Percentiles rank a stretch among this genome's conserved stretches.
These are phyloP conservation scores for Plecotus auritus DNA, from an alignment of 2,113 vertebrate species.

Conservation along the genomic window DNA sequence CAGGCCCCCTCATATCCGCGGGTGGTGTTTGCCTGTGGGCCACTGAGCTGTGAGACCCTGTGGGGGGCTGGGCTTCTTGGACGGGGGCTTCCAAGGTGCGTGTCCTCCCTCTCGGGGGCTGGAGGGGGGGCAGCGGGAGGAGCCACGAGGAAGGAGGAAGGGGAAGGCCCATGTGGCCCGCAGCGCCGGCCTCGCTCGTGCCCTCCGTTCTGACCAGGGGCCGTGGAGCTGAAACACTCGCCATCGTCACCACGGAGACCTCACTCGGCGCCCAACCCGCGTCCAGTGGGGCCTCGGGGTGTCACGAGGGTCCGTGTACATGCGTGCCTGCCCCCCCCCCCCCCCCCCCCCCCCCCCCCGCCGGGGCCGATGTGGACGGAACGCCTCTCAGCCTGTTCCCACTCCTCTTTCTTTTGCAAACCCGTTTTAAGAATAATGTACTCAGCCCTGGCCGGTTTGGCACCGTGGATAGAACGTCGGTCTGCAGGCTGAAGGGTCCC, in stretches of 20 bases:
- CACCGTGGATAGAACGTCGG: no score
- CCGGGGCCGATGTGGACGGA: fast-evolving
- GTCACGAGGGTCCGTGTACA: fast-evolving
- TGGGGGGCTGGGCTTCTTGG: not conserved
- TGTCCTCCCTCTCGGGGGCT: not conserved
- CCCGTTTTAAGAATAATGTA: not conserved
- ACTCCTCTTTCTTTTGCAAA: no score
- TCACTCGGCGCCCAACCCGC: fast-evolving
- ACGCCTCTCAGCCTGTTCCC: no score
- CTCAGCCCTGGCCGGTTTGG: no score
- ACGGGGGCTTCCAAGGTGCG: fast-evolving
- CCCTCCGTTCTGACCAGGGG: not conserved
- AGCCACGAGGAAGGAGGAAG: no score
- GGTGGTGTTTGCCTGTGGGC: no score
- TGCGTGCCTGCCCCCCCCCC: not conserved
- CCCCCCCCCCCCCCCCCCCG: no score
- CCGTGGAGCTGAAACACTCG: fast-evolving
- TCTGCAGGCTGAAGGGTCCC: no score
- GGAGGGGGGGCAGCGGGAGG: no score
- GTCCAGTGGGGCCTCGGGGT: not conserved
- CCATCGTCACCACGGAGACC: no score
- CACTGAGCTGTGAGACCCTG: not conserved
- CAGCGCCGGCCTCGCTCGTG: not conserved
- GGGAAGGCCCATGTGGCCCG: not conserved
- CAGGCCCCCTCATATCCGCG: no score